Conservation (phyloP, 2,113 vertebrate genomes). For the Calonectris borealis region DNA sequence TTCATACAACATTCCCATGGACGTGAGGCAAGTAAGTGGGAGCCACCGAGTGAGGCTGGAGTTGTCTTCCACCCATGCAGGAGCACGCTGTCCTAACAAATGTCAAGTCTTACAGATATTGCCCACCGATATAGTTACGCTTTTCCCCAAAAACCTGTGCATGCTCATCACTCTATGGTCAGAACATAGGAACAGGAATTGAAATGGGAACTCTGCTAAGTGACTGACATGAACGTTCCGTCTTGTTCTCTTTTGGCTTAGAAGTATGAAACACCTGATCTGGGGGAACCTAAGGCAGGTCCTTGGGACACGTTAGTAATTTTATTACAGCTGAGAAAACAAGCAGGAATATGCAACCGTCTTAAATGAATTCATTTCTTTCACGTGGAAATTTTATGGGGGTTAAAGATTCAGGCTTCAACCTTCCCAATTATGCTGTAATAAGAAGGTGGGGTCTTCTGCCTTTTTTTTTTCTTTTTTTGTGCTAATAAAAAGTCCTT, state of each 20-base stretch:
- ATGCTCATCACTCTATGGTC: background rate
- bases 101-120: background rate
- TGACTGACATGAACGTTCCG: background rate
- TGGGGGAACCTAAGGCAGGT: background rate
- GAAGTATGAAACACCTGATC: background rate
- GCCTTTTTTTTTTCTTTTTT: background rate
- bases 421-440: background rate
- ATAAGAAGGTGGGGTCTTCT: background rate
- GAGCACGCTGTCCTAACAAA: background rate
- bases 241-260: background rate
- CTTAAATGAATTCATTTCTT: background rate
- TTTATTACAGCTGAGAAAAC: background rate
- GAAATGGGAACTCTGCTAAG: background rate
- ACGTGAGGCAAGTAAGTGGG: background rate
- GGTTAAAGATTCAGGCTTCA: background rate
- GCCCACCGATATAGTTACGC: rapidly evolving
- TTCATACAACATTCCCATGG: background rate
- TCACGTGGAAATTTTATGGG: background rate
- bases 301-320: background rate
- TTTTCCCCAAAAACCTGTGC: background rate
- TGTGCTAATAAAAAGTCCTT: background rate
- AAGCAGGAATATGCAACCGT: background rate
- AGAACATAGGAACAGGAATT: background rate
- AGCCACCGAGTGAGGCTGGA: background rate
- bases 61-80: background rate